These are phyloP conservation scores for Ceratoteleas bidentatus DNA, from an alignment of 1,140 invertebrate genomes.

Conservation along the genomic window DNA sequence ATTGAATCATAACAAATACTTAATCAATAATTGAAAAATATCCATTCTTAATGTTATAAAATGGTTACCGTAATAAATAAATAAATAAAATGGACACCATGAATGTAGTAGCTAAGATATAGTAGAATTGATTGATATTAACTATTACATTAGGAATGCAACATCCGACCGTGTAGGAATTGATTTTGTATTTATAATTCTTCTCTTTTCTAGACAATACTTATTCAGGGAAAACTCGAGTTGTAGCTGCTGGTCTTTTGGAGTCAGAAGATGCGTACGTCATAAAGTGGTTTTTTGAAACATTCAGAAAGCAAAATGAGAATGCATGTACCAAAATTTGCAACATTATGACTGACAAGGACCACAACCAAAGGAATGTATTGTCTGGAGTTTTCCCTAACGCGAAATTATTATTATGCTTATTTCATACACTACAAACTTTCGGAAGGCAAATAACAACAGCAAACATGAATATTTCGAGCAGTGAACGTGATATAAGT, in stretches of 20 bases:
- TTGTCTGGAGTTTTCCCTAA: conserved; percentile 1
- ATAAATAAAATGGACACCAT: no score
- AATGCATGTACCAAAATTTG: not conserved
- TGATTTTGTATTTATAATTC: no score
- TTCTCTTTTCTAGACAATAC: no score
- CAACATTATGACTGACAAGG: conserved; percentile 31
- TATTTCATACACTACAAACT: conserved; percentile 38
- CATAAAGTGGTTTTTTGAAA: conserved; percentile 24
- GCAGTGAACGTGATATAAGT: not conserved
- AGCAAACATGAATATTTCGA: conserved; percentile 12
- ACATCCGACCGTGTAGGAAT: no score
- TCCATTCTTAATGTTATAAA: no score
- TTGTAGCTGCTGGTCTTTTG: conserved; percentile 17
- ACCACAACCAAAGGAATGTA: conserved; percentile 8
- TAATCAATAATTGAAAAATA: no score
- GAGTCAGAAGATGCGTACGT: not conserved
- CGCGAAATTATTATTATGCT: conserved; percentile 19
- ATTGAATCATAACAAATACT: no score
- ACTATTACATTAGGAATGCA: no score
- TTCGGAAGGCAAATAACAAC: conserved; percentile 26
- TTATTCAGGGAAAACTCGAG: not conserved
- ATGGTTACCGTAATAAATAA: no score
- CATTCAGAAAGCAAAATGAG: conserved; percentile 16
- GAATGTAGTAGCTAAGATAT: no score
- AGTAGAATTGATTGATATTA: no score